Evolutionary conservation across 2,888 invertebrate genomes (phyloP).

Genomic region (Agrotis puta): DNA sequence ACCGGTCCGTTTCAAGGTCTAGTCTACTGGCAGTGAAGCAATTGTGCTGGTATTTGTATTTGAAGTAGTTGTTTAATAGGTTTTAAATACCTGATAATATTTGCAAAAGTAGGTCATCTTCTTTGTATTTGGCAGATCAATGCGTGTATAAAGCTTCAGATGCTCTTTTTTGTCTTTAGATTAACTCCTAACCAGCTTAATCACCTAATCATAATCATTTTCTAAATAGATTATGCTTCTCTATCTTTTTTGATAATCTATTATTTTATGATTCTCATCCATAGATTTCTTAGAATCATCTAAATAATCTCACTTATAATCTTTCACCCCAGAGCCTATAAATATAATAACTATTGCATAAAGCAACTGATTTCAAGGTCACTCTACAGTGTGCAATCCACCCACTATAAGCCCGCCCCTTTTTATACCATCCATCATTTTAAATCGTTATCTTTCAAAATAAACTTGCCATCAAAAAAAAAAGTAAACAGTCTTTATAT

Average conservation of each 20-base stretch:
- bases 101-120: neutral
- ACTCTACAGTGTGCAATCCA: too few species aligned
- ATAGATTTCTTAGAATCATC: too few species aligned
- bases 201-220: too few species aligned
- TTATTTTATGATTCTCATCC: too few species aligned
- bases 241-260: too few species aligned
- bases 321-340: neutral
- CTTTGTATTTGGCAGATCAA: neutral
- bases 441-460: neutral
- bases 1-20: slow-evolving; percentile 62
- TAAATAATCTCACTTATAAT: neutral
- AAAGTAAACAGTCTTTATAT: slow-evolving; percentile 20
- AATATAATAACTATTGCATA: neutral
- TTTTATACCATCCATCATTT: neutral
- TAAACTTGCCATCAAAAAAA: slow-evolving; percentile 18
- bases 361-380: neutral
- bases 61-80: slow-evolving; percentile 35
- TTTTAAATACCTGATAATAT: neutral
- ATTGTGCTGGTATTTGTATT: slow-evolving; percentile 31
- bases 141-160: too few species aligned
- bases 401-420: neutral
- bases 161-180: too few species aligned
- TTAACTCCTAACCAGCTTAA: too few species aligned
- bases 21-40: slow-evolving; percentile 49
- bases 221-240: too few species aligned